phyloP scores from a whole-genome alignment of 53 echinoderm and acorn worm genomes.

The Paracentrotus lividus region DNA sequence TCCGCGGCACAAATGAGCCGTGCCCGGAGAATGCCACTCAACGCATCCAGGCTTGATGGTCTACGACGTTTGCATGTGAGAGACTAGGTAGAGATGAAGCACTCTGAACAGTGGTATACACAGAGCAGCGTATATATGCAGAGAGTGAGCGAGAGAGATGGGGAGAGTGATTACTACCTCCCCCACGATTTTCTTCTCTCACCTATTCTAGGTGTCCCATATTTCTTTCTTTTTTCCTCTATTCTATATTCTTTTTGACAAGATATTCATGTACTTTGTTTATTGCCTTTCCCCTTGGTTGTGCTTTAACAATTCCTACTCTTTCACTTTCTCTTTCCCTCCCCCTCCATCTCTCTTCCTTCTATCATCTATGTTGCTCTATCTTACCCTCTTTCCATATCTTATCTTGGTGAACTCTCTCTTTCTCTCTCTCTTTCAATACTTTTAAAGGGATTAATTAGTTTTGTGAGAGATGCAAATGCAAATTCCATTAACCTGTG shows the following conservation, averaged over 20 bases:
- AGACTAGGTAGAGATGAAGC: not conserved
- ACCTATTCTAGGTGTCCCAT: conserved; percentile 24
- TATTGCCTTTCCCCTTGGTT: not conserved
- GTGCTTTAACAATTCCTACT: too few species aligned
- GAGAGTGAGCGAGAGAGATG: not conserved
- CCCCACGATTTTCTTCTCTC: conserved; percentile 3
- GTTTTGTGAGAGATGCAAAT: too few species aligned
- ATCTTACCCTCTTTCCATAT: not conserved
- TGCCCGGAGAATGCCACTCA: conserved; percentile 51
- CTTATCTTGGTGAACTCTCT: not conserved
- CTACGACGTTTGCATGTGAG: conserved; percentile 19
- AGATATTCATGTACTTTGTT: not conserved
- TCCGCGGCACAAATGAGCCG: conserved; percentile 41
- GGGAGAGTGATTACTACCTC: conserved; percentile 21
- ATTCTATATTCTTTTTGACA: conserved; percentile 11
- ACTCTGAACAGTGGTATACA: conserved; percentile 42
- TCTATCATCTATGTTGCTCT: not conserved
- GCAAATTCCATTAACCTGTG: too few species aligned
- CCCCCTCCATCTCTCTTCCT: not conserved
- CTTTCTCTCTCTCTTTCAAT: not conserved
- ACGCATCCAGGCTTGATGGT: conserved; percentile 34
- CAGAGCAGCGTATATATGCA: conserved; percentile 7
- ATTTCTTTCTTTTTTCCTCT: not conserved
- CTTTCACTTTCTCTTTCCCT: not conserved
- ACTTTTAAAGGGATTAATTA: too few species aligned